A percentile compares a stretch with the other conserved stretches of the same genome.
These are phyloP conservation scores for Pterobdella sp. DNA, from an alignment of 2,888 invertebrate species.

Conservation along the genomic window DNA sequence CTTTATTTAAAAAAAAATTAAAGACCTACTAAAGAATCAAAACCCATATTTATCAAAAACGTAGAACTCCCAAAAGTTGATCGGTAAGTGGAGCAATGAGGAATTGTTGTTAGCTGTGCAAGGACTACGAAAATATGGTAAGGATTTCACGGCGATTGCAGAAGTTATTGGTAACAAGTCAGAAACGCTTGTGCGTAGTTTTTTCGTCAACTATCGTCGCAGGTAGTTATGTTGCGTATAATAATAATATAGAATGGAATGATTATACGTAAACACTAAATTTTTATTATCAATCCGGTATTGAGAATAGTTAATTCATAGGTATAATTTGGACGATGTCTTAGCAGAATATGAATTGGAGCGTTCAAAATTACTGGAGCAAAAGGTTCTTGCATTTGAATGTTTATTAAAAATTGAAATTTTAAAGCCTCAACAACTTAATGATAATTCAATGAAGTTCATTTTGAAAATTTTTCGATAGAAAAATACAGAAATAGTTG, in stretches of 20 bases:
- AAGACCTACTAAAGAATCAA: no score
- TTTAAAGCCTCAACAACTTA: no score
- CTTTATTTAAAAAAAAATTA: no score
- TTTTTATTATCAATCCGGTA: no score
- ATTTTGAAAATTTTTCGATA: no score
- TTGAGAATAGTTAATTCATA: no score
- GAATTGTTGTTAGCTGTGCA: slow-evolving; percentile 83
- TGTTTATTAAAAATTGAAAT: no score
- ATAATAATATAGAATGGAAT: no score
- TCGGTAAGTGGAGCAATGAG: slow-evolving; percentile 72
- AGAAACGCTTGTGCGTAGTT: slow-evolving; percentile 80
- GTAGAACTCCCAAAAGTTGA: slow-evolving; percentile 43
- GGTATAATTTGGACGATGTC: slow-evolving; percentile 70
- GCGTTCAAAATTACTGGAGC: slow-evolving; percentile 17
- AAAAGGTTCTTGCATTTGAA: background rate
- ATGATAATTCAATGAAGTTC: no score
- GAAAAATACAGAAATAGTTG: no score
- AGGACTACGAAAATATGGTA: slow-evolving; percentile 63
- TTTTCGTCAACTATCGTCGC: slow-evolving; percentile 81
- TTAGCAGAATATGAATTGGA: slow-evolving; percentile 63
- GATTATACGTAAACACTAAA: no score
- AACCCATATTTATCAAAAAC: no score
- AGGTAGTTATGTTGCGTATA: background rate
- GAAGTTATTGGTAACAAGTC: slow-evolving; percentile 90
- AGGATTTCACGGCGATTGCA: slow-evolving; percentile 85